These are phyloP conservation scores for Onychomys leucogaster DNA, from an alignment of 2,797 vertebrate species.

Conservation along the genomic window DNA sequence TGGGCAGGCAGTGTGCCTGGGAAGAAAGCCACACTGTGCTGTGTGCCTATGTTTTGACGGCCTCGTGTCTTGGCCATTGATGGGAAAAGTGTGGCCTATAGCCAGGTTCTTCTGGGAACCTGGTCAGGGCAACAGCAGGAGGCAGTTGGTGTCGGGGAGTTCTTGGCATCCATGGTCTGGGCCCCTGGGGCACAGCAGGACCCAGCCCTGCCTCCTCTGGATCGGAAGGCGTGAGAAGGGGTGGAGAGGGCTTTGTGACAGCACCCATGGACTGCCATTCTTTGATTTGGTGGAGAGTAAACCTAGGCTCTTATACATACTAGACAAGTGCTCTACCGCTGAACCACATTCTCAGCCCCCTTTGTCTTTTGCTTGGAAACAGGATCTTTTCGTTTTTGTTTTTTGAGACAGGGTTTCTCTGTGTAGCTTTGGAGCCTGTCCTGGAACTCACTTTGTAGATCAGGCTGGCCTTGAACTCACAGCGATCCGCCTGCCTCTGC, in stretches of 20 bases:
- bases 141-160: background rate
- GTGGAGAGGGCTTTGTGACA: background rate
- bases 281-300: background rate
- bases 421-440: too few relatives aligned
- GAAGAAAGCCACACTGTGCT: background rate
- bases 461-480: too few relatives aligned
- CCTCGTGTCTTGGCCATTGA: constrained; percentile 21
- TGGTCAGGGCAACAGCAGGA: background rate
- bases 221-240: background rate
- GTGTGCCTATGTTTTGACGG: background rate
- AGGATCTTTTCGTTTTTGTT: background rate
- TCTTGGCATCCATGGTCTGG: background rate
- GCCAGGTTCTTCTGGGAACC: constrained; percentile 64
- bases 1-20: background rate
- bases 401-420: too few relatives aligned
- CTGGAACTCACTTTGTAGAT: too few relatives aligned
- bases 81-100: background rate
- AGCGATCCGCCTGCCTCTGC: background rate
- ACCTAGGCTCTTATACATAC: too few relatives aligned
- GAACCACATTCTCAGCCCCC: too few relatives aligned
- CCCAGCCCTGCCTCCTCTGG: background rate
- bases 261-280: background rate
- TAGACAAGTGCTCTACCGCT: background rate
- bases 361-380: background rate
- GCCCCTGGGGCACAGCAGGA: background rate